A percentile compares a stretch with the other conserved stretches of the same genome.
These are phyloP conservation scores for Lordiphosa collinella DNA, from an alignment of 1,140 invertebrate genomes.

Conservation along the genomic window DNA sequence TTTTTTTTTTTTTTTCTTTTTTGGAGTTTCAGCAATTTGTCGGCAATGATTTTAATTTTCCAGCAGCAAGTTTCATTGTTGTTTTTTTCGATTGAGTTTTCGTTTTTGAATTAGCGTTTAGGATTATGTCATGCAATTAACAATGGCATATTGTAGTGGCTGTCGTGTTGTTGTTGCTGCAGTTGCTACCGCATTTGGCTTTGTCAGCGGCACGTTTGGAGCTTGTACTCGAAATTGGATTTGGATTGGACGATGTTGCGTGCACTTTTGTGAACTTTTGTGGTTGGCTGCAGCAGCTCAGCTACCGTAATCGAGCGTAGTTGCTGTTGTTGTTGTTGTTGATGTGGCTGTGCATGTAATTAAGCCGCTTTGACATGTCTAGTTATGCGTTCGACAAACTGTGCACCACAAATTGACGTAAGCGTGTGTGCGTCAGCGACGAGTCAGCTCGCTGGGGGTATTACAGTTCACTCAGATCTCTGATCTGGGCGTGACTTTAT, in stretches of 20 bases:
- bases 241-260: conserved; percentile 54
- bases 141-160: conserved; percentile 61
- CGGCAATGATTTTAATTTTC: conserved; percentile 47
- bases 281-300: conserved; percentile 19
- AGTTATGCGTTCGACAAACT: conserved; percentile 55
- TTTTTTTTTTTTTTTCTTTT: conserved; percentile 24
- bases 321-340: conserved; percentile 26
- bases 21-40: conserved; percentile 43
- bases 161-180: conserved; percentile 25
- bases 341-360: conserved; percentile 53
- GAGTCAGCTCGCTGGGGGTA: conserved; percentile 2
- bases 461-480: conserved; percentile 17
- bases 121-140: conserved; percentile 77
- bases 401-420: conserved; percentile 54
- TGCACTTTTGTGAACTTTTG: conserved; percentile 70
- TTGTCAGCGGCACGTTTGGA: conserved; percentile 51
- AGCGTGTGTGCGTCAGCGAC: conserved; percentile 60
- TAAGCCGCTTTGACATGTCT: conserved; percentile 72
- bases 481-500: conserved; percentile 39
- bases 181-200: conserved; percentile 51
- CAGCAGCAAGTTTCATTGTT: conserved; percentile 22
- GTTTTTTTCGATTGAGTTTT: conserved; percentile 62
- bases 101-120: conserved; percentile 61
- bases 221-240: conserved; percentile 1
- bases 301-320: conserved; percentile 32